Base-by-base conservation (phyloP, 2,113 vertebrate genomes). In the Porphyrio hochstetteri region DNA sequence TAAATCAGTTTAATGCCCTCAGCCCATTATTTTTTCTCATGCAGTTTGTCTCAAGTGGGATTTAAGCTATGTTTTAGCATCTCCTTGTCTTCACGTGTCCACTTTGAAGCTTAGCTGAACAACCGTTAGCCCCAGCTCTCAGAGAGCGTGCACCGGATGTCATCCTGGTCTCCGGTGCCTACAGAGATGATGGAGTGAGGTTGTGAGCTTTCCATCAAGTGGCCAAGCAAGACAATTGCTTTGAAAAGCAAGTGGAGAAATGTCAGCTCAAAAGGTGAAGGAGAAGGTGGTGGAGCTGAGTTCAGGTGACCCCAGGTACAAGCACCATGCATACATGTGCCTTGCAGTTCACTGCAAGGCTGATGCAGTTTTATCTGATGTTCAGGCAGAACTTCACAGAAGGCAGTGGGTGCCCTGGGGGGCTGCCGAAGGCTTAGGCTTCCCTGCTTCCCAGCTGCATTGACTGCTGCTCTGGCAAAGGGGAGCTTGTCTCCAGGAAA, bases 1-100 rank as follows among this genome's bases (percentile, higher is more conserved):
- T 86, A 82, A 93, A 92, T 93, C 36, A 92, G 31, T 79, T 90
- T 82, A 69, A 76, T 94, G 50, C 28, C 48, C 44, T 24, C 72
- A 44, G 59, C 53, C 69, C 61, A 82, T 88, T 76, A 40, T 60
- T 75, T 90, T 93, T 95, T 74, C 68, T 90, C 60, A 12, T 60
- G 12, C 33, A 52, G 5, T 80, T 70, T 83, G 28, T 88, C n/a
- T 70, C 1, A 6, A 53, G 38, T 72, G 36, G n/a, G 18, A 57
- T 86, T 84, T 57, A 84, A 36, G 36, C n/a, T 89, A 14, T 16
- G 2, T 67, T 84, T 86, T 69, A 86, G 36, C 50, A 92, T 91
- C 53, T 61, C 27, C 11, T 74, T 64, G 19, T 82, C 82, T 85
- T 87, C 16, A 5, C 14, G 50, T 64, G 21, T 87, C 61, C 7